phyloP scores from a whole-genome alignment of 2,797 vertebrate species.

The Hafferia zeledoni region DNA sequence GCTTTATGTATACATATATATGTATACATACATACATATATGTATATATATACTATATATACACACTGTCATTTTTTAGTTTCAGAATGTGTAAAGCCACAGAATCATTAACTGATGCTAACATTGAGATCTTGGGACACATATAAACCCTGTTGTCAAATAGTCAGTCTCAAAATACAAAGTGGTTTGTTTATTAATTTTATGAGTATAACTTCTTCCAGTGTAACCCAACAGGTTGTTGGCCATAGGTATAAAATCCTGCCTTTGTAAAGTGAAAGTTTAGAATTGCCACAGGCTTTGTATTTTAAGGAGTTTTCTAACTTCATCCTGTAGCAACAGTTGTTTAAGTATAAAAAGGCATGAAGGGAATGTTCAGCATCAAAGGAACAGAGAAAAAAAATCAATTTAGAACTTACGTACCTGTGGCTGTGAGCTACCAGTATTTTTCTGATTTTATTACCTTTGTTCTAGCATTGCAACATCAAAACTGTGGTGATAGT shows the following conservation, averaged over 20 bases:
- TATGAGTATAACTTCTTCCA: background rate
- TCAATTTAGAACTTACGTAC: accelerated
- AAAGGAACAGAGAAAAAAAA: background rate
- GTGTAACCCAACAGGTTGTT: background rate
- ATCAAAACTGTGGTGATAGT: background rate
- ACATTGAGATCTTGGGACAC: accelerated
- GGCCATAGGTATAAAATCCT: background rate
- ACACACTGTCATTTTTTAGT: background rate
- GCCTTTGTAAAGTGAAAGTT: background rate
- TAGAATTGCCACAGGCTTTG: background rate
- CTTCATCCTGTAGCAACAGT: background rate
- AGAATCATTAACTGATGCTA: background rate
- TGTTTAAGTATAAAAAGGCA: background rate
- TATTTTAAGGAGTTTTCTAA: background rate
- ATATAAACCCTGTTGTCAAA: background rate
- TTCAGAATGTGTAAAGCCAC: background rate
- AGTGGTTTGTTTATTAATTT: background rate
- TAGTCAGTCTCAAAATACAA: background rate
- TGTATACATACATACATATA: background rate
- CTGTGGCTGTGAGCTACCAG: background rate
- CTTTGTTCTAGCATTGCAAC: background rate
- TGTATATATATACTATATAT: too few species aligned
- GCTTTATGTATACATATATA: too few species aligned
- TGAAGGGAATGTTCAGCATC: background rate
- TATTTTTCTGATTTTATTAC: background rate